A percentile compares a stretch with the other conserved stretches of the same genome.
phyloP scores from a whole-genome alignment of 2,113 vertebrate species.

The Puntigrus tetrazona region DNA sequence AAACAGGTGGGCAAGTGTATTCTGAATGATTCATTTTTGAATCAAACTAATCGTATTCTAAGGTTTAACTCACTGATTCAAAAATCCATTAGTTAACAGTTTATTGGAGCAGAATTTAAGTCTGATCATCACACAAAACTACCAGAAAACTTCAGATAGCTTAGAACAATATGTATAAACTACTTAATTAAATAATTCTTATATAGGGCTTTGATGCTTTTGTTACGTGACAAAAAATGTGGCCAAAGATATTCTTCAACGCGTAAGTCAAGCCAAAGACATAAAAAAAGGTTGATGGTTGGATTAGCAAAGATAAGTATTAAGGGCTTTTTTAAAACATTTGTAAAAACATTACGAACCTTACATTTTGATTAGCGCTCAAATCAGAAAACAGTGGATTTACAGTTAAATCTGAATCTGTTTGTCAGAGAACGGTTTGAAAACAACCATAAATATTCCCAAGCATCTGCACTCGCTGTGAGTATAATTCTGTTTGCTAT shows the following conservation, averaged over 20 bases:
- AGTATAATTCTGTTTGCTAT: conserved; percentile 15
- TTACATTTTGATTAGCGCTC: background rate
- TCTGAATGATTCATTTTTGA: background rate
- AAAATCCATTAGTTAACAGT: background rate
- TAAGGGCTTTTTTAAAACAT: background rate
- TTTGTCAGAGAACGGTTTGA: background rate
- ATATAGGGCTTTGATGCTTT: no score
- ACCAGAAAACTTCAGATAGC: background rate
- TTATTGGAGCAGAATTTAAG: background rate
- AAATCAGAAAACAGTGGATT: background rate
- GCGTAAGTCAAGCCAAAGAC: background rate
- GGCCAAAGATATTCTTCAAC: no score
- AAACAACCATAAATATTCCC: conserved; percentile 1
- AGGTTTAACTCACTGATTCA: background rate
- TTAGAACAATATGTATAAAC: background rate
- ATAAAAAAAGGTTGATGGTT: background rate
- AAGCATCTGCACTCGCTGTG: background rate
- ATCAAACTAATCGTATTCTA: background rate
- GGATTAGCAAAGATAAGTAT: no score
- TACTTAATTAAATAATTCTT: background rate
- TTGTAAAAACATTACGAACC: background rate
- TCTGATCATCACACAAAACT: background rate
- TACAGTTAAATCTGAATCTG: background rate
- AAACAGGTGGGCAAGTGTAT: background rate
- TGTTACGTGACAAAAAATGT: no score